Percentiles rank a stretch among this genome's conserved stretches.
phyloP scores from a whole-genome alignment of 92 coral and sea anemone genomes.

The Scolanthus callimorphus region DNA sequence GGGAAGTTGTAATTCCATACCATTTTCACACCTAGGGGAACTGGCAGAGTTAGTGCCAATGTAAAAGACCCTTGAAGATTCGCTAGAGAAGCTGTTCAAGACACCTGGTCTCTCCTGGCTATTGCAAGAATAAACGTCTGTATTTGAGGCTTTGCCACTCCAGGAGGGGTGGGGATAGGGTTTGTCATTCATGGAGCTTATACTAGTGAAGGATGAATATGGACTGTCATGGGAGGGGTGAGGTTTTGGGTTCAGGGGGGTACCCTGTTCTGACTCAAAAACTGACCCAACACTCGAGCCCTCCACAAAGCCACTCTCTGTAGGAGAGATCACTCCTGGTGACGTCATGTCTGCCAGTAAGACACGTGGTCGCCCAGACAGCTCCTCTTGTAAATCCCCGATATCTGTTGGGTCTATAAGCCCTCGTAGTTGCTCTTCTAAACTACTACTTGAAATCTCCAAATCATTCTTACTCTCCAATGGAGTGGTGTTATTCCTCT shows the following conservation, averaged over 20 bases:
- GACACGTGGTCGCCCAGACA: conserved; percentile 12
- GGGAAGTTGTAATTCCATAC: not conserved
- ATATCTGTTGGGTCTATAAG: conserved; percentile 34
- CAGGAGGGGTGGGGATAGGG: not conserved
- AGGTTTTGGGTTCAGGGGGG: not conserved
- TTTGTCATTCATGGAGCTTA: conserved; percentile 17
- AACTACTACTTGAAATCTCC: not conserved
- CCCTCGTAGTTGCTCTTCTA: conserved; percentile 10
- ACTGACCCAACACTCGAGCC: conserved; percentile 11
- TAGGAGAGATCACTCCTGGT: not conserved
- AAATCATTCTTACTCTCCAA: not conserved
- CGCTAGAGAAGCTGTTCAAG: not conserved
- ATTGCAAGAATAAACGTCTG: not conserved
- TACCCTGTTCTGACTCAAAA: not conserved
- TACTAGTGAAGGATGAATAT: conserved; percentile 47
- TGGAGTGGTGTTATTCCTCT: not conserved
- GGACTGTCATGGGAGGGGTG: conserved; percentile 30
- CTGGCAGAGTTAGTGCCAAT: not conserved
- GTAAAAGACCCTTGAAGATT: not conserved
- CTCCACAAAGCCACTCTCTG: conserved; percentile 33
- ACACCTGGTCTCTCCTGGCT: not conserved
- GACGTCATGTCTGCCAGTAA: conserved; percentile 24
- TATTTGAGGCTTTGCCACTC: not conserved
- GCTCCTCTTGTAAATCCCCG: conserved; percentile 14
- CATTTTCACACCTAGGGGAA: not conserved